Base-by-base conservation (phyloP, 1,140 invertebrate genomes). In the Ylistrum balloti region DNA sequence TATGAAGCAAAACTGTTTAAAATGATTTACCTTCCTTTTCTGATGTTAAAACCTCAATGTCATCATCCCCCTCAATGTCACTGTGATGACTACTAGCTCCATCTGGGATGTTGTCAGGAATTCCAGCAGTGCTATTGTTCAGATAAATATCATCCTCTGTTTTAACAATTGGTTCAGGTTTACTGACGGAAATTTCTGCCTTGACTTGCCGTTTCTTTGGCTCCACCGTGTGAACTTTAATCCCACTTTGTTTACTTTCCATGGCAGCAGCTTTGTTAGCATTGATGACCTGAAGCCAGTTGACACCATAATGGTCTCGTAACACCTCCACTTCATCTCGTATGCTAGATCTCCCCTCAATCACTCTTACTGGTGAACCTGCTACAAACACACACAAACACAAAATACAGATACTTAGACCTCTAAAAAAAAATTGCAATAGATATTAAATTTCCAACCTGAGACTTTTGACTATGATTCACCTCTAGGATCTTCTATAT, bases 101-200 rank as follows among this genome's bases (percentile, higher is more conserved):
- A 74, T 74, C 56, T 74, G 56, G 56, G n/a, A 74, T 74, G 56
- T 74, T 74, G n/a, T 74, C 56, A 74, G 56, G 41, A 28, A 88
- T 33, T 35, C 86, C 88, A 13, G 33, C 89, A 22, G 45, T 41
- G 41, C 91, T 91, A 22, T 91, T 90, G 89, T 92, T 91, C 32
- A 93, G 32, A 87, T 93, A 93, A 15, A 93, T 89, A 56, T 93
- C 92, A 92, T 93, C 92, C 41, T 92, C 92, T 22, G 92, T 92
- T 45, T 88, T 86, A 90, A 33, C 32, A 28, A 85, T 33, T 86
- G 10, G 87, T 85, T 88, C 85, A 41, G 87, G 5, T n/a, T 74
- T 74, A 7, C n/a, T 74, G 56, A 28, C 22, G 1, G n/a, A 28
- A 5, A 7, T 74, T 11, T 74, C 56, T 28, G 17, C 56, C 56